Conservation (phyloP, 2,113 vertebrate genomes). For the Pipa parva region DNA sequence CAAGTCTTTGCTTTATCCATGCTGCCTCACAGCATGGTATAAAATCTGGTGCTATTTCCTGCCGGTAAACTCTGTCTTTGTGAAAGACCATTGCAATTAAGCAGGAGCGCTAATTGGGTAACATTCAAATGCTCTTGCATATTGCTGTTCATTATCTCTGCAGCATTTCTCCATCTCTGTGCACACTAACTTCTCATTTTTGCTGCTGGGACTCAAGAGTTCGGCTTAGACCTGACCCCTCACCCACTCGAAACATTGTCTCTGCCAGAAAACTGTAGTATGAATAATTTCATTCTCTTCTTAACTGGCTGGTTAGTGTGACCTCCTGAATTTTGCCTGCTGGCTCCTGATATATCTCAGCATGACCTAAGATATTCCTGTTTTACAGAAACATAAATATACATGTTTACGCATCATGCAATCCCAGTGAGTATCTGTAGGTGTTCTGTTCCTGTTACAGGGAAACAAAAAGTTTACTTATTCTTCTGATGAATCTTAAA, state of each 20-base stretch:
- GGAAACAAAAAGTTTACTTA: neutral
- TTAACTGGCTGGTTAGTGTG: neutral
- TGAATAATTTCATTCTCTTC: neutral
- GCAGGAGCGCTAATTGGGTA: conserved; percentile 6
- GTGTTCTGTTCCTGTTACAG: neutral
- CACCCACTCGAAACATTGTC: neutral
- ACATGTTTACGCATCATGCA: neutral
- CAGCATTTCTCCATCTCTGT: neutral
- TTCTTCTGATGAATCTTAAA: too few relatives aligned
- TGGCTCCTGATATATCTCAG: neutral
- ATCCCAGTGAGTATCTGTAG: neutral
- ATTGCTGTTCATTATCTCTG: conserved; percentile 8
- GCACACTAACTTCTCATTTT: neutral
- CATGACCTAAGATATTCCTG: neutral
- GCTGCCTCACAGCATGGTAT: neutral
- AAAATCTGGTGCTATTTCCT: conserved; percentile 4
- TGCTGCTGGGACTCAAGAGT: neutral
- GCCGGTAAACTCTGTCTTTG: conserved; percentile 3
- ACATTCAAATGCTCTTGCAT: conserved; percentile 3
- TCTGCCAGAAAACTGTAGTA: neutral
- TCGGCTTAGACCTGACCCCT: neutral
- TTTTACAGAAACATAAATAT: neutral
- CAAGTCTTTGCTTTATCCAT: conserved; percentile 1
- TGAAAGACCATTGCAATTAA: conserved; percentile 9
- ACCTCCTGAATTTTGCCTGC: neutral